Base-by-base conservation (phyloP, 2,888 invertebrate genomes). In the Pogonocherus hispidulus region DNA sequence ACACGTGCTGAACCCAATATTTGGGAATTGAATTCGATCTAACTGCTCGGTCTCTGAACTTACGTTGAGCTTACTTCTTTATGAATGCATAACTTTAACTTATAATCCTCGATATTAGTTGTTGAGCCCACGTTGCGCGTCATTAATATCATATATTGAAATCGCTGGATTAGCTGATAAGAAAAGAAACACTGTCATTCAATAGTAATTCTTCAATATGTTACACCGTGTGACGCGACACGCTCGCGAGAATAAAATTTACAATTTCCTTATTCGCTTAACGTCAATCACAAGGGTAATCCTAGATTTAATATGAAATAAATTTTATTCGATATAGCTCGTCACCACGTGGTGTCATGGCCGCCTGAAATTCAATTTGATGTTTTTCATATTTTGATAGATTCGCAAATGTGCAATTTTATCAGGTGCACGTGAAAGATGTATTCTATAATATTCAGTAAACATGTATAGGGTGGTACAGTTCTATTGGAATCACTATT, bases 351-450 rank as follows among this genome's bases (percentile, higher is more conserved):
- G 32, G 27, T 44, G 27, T 14, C 47, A n/a, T 18, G 22, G 8
- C 19, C 19, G 49, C 20, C 51, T 35, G 23, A 62, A 62, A 62
- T 62, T 62, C 35, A 62, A 62, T 62, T 51, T 32, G 51, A 51
- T 51, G 46, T 62, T 51, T 62, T 51, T 51, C 51, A 35, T 8
- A 27, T 49, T 35, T 32, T 20, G 51, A 51, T 49, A 18, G 62
- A 62, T 62, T 62, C 51, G 27, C 18, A 22, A 62, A 62, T 37
- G 51, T 22, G 18, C 35, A 51, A 62, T 62, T 62, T 62, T 35
- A 51, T 46, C 37, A 11, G 20, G 32, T 51, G 51, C 22, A 51
- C 16, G 11, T 20, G 19, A 14, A 51, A 5, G 4, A 23, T n/a
- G 14, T 23, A 23, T 16, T 19, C 9, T 16, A 16, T 46, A 46